phyloP scores from a whole-genome alignment of 2,113 vertebrate species.

The Corydoras maculifer region DNA sequence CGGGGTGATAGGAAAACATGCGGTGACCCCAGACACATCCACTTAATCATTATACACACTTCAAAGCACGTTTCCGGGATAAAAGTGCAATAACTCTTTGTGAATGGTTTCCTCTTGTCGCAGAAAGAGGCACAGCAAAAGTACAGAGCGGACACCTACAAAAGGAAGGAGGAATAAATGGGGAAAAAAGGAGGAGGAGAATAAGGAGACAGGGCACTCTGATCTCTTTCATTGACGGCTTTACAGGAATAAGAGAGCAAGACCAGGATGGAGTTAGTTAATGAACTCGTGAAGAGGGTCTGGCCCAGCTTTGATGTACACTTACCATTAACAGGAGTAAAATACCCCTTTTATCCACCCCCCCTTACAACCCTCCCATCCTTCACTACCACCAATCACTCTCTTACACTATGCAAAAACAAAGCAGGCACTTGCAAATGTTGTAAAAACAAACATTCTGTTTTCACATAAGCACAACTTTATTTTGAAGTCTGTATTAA shows the following conservation, averaged over 20 bases:
- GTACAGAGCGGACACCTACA: constrained; percentile 21
- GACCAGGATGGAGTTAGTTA: constrained; percentile 44
- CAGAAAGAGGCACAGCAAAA: constrained; percentile 36
- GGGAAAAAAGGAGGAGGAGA: constrained; percentile 17
- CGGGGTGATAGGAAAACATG: constrained; percentile 9
- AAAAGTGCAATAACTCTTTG: constrained; percentile 43
- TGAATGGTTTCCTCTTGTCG: constrained; percentile 17
- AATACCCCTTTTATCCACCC: constrained; percentile 18
- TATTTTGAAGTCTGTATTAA: no score
- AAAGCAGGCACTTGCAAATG: no score
- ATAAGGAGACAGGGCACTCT: constrained; percentile 32
- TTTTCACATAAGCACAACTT: no score
- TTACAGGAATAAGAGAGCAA: constrained; percentile 47
- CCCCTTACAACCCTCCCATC: background rate
- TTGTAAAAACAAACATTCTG: no score
- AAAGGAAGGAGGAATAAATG: constrained; percentile 44
- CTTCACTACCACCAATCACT: constrained; percentile 14
- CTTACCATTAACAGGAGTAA: constrained; percentile 44
- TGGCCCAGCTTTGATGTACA: constrained; percentile 55
- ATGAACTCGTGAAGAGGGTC: constrained; percentile 44
- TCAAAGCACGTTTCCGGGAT: constrained; percentile 55
- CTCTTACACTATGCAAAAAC: background rate
- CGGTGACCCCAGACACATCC: constrained; percentile 36
- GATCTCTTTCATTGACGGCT: constrained; percentile 46
- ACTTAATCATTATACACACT: constrained; percentile 54